A percentile compares a stretch with the other conserved stretches of the same genome.
phyloP scores from a whole-genome alignment of 30 jellyfish, hydroid and myxozoan genomes.

The Pseudorhiza aurosa region DNA sequence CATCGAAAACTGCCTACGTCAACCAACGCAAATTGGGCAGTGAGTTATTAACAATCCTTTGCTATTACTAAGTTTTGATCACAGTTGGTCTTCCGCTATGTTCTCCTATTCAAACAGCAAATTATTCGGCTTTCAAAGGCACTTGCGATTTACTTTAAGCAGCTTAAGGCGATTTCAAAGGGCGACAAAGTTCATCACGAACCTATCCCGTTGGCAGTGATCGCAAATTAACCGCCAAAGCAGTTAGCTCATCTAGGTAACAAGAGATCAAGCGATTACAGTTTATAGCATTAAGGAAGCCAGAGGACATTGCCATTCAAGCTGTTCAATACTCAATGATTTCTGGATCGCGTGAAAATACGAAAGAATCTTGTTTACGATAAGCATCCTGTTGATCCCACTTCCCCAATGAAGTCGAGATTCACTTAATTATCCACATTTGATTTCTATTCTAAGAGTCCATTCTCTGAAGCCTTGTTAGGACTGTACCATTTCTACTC shows the following conservation, averaged over 20 bases:
- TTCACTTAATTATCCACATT: background rate
- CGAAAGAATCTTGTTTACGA: background rate
- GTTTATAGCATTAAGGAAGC: conserved; percentile 21
- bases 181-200: conserved; percentile 28
- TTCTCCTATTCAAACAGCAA: background rate
- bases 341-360: background rate
- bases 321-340: no score
- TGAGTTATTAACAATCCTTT: background rate
- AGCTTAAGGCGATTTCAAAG: conserved; percentile 34
- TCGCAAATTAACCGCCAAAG: conserved; percentile 3
- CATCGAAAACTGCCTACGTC: background rate
- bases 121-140: conserved; percentile 22
- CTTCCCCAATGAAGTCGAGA: background rate
- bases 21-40: background rate
- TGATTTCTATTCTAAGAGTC: no score
- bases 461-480: no score
- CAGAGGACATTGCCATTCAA: background rate
- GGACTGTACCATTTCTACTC: no score
- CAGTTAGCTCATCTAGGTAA: background rate
- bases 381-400: background rate
- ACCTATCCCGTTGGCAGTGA: background rate
- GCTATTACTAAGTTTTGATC: background rate
- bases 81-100: background rate
- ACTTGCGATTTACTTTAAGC: conserved; percentile 31
- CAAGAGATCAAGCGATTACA: conserved; percentile 2